phyloP scores from a whole-genome alignment of 2,888 invertebrate species.

The Micoletzkya japonica region DNA sequence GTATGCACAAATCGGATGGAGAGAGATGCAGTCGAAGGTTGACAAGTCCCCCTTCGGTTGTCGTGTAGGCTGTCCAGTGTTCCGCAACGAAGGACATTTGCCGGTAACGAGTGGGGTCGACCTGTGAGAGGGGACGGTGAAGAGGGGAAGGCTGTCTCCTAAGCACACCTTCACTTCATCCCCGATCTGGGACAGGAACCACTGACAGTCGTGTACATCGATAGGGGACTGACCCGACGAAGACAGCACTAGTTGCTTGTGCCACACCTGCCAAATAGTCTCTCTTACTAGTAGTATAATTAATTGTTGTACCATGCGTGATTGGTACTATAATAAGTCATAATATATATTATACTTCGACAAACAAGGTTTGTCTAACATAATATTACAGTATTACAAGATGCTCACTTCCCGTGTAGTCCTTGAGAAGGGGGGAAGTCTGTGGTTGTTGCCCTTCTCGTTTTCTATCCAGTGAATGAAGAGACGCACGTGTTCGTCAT shows the following conservation, averaged over 20 bases:
- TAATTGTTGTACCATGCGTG: not conserved
- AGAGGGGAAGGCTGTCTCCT: not conserved
- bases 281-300: not conserved
- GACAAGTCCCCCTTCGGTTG: conserved; percentile 19
- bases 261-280: conserved; percentile 18
- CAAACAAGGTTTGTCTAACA: too few relatives aligned
- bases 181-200: conserved; percentile 12
- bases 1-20: conserved; percentile 12
- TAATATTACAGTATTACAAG: not conserved
- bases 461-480: conserved; percentile 2
- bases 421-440: conserved; percentile 3
- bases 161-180: conserved; percentile 23
- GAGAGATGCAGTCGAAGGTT: conserved; percentile 22
- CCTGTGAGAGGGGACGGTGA: not conserved
- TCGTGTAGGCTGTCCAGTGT: conserved; percentile 15
- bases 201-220: conserved; percentile 8
- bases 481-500: conserved; percentile 7
- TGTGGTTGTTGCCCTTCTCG: not conserved
- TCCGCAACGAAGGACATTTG: conserved; percentile 26
- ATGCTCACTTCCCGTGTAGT: conserved; percentile 11
- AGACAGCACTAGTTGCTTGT: conserved; percentile 10
- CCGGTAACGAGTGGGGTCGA: conserved; percentile 1
- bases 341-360: too few relatives aligned
- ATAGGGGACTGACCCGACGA: not conserved
- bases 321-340: not conserved